Evolutionary conservation across 2,888 invertebrate genomes (phyloP), one percentile per base, ranked within the genome.

Genomic region (Dendrolimus houi): DNA sequence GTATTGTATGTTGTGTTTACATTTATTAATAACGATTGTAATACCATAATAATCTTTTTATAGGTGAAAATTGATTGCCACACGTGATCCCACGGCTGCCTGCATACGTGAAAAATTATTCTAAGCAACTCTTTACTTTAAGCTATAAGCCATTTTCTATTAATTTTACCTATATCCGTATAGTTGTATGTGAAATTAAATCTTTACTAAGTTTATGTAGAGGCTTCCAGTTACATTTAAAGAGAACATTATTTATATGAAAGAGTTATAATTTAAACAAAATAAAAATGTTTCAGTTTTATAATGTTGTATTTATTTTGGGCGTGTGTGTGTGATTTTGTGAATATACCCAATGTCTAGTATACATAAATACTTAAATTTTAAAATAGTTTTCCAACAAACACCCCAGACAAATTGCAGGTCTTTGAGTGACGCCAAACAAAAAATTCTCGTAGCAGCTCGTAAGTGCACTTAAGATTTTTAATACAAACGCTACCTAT

Each of bases 201-300:
- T 76, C 74, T 75, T 74, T 69, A 75, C 73, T 79, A 29, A 29
- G 76, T 81, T 81, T 81, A 80, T 80, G 83, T 89, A 89, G 89
- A 89, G 88, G 89, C 89, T 90, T 90, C 89, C 89, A 88, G 74
- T 83, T 85, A 79, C 69, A 75, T 77, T 77, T 75, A 79, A 85
- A 81, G 63, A 86, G 80, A 87, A 75, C 81, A 78, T 85, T 86
- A 88, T 87, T 85, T 88, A 87, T 85, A 84, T 82, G 75, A 83
- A 69, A 71, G 75, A 79, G 75, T 85, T 87, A 83, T 85, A 80
- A 83, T 83, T 83, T 85, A 80, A 29, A 29, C 29, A 29, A 85
- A 80, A 86, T 83, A 85, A 85, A 88, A 85, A 83, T 83, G 83
- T 85, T 86, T 87, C 81, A 83, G 83, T 87, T 85, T 74, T 74